Base-by-base conservation (phyloP, 2,888 invertebrate species). In the Eurytoma adleriae region DNA sequence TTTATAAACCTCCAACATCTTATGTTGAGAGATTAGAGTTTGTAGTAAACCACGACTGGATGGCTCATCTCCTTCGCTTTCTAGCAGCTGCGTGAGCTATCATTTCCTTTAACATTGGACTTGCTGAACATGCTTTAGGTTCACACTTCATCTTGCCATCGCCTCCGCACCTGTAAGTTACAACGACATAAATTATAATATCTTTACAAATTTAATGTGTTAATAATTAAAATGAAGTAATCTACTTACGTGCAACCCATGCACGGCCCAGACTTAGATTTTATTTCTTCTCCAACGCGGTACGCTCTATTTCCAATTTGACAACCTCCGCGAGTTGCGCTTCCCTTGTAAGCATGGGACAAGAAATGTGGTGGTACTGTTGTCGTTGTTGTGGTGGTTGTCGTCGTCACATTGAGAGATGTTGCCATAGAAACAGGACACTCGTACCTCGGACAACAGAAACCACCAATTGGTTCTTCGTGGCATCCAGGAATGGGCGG, bases 61-160 rank as follows among this genome's bases (percentile, higher is more conserved):
- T 84, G 89, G 89, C 89, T 93, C 94, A 95, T 94, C 95, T 94
- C 91, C 95, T 93, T 91, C 95, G 93, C 89, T 94, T 93, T 86
- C 94, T 93, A 83, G 95, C 94, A 84, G 95, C 95, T 84, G 96
- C 96, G 75, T 95, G 95, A 72, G 96, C 96, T 89, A 97, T 96
- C 95, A 97, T 96, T 92, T 97, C 96, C 89, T 96, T 93, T 88
- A 97, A 92, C 95, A 96, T 96, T 78, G 97, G 97, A 90, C 97
- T 96, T 64, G 97, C 97, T 85, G 96, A 95, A 91, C 97, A 97
- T 84, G 94, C 94, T 91, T 95, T 95, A 80, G 98, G 98, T 91
- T 97, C 96, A 91, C 98, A 98, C 92, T 97, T 95, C 97, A 98
- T 97, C 91, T 97, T 96, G 87, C 97, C 97, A 91, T 96, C 95